Conservation (phyloP, 2,113 vertebrate species). For the Triplophysa dalaica region DNA sequence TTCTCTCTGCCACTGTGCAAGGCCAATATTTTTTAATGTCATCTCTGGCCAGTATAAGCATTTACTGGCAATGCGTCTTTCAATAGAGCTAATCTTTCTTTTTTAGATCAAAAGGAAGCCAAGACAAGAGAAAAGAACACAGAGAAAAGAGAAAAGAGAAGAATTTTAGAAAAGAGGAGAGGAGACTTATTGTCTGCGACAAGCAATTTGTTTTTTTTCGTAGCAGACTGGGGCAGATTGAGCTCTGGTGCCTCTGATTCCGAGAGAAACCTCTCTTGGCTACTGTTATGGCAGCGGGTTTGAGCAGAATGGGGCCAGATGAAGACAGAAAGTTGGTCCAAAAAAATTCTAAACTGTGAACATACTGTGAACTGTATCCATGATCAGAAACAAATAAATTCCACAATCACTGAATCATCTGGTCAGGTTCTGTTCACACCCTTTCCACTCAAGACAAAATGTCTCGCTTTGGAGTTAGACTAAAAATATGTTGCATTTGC, state of each 20-base stretch:
- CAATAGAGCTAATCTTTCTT: background rate
- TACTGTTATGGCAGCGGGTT: conserved; percentile 61
- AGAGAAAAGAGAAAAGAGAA: background rate
- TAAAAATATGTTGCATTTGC: background rate
- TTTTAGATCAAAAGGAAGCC: background rate
- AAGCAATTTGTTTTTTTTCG: background rate
- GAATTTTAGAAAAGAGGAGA: too few relatives aligned
- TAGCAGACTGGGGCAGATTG: conserved; percentile 9
- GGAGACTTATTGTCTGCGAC: background rate
- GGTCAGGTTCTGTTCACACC: conserved; percentile 49
- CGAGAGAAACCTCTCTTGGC: conserved; percentile 50
- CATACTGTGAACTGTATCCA: conserved; percentile 49
- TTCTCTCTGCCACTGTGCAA: too few relatives aligned
- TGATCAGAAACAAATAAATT: conserved; percentile 59
- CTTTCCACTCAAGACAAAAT: conserved; percentile 53
- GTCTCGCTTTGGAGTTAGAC: too few relatives aligned
- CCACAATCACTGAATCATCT: conserved; percentile 44
- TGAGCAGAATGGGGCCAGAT: conserved; percentile 39
- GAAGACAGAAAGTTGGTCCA: conserved; percentile 61
- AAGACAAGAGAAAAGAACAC: background rate
- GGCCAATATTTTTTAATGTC: too few relatives aligned
- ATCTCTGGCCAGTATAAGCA: too few relatives aligned
- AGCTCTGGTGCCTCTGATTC: conserved; percentile 40
- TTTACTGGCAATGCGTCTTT: background rate
- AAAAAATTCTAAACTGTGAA: conserved; percentile 36